These are phyloP conservation scores for Atta colombica DNA, from an alignment of 1,140 invertebrate genomes.

Conservation along the genomic window DNA sequence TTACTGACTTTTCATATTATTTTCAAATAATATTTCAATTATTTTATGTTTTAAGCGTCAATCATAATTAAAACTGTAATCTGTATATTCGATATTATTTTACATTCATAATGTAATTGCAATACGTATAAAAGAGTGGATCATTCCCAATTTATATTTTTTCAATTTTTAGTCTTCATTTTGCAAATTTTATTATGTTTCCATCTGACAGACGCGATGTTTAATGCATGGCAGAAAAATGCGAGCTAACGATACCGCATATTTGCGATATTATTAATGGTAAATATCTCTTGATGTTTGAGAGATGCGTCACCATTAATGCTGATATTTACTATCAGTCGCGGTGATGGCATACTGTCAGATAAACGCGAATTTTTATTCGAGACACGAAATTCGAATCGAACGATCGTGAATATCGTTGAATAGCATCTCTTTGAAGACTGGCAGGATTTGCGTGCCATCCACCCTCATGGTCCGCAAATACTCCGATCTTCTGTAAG, in stretches of 20 bases:
- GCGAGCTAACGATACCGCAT: not conserved
- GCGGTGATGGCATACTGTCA: not conserved
- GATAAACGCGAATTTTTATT: constrained; percentile 26
- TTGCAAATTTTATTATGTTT: not conserved
- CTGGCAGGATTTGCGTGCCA: constrained; percentile 33
- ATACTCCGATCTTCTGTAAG: constrained; percentile 32
- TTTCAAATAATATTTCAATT: constrained; percentile 17
- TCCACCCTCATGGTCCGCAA: not conserved
- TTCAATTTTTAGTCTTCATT: not conserved
- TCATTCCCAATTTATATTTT: constrained; percentile 11
- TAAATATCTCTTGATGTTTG: constrained; percentile 1
- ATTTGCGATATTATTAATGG: constrained; percentile 10
- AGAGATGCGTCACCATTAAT: not conserved
- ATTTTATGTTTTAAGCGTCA: not conserved
- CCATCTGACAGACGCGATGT: not conserved
- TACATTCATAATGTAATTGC: not conserved
- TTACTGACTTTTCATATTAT: not conserved
- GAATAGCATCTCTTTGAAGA: constrained; percentile 19
- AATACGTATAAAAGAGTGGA: not conserved
- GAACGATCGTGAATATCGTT: constrained; percentile 13
- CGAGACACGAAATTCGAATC: constrained; percentile 25
- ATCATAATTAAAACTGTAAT: constrained; percentile 12
- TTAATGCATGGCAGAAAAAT: constrained; percentile 18
- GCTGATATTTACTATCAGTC: constrained; percentile 27
- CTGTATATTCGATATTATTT: not conserved